Percentiles rank a stretch among this genome's conserved stretches.
Conservation (phyloP, 2,888 invertebrate species). For the Nephrotoma appendiculata region DNA sequence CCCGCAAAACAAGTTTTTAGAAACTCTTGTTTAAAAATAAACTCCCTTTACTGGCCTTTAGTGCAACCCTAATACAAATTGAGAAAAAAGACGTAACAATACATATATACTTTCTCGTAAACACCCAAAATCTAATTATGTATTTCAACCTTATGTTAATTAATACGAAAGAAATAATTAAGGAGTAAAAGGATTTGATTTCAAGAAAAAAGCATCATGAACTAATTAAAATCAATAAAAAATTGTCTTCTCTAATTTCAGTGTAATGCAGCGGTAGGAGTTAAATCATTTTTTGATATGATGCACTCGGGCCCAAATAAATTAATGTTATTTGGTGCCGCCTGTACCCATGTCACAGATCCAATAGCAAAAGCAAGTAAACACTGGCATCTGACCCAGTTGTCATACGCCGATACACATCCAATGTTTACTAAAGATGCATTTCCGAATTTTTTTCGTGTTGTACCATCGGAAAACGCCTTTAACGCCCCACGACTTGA, state of each 20-base stretch:
- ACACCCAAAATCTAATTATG: not conserved
- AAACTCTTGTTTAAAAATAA: no score
- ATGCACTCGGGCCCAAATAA: slow-evolving; percentile 87
- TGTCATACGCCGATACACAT: slow-evolving; percentile 95
- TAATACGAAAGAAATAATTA: not conserved
- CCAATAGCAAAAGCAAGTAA: slow-evolving; percentile 94
- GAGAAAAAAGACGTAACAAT: not conserved
- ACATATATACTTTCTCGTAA: not conserved
- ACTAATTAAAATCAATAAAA: not conserved
- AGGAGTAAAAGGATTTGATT: not conserved
- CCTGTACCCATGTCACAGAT: slow-evolving; percentile 92
- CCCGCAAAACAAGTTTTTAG: no score
- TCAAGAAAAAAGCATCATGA: not conserved
- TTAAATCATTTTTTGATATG: slow-evolving; percentile 93
- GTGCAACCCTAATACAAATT: not conserved
- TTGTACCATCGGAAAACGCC: slow-evolving; percentile 92
- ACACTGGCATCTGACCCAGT: slow-evolving; percentile 93
- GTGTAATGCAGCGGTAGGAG: slow-evolving; percentile 90
- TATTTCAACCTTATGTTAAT: not conserved
- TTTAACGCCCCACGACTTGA: slow-evolving; percentile 86
- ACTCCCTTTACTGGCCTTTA: not conserved
- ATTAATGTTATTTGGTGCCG: slow-evolving; percentile 90
- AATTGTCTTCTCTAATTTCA: slow-evolving; percentile 30
- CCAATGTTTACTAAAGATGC: slow-evolving; percentile 90
- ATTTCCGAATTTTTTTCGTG: slow-evolving; percentile 92